Percentiles rank a stretch among this genome's conserved stretches.
phyloP scores from a whole-genome alignment of 2,113 vertebrate species.

The Ictalurus furcatus region DNA sequence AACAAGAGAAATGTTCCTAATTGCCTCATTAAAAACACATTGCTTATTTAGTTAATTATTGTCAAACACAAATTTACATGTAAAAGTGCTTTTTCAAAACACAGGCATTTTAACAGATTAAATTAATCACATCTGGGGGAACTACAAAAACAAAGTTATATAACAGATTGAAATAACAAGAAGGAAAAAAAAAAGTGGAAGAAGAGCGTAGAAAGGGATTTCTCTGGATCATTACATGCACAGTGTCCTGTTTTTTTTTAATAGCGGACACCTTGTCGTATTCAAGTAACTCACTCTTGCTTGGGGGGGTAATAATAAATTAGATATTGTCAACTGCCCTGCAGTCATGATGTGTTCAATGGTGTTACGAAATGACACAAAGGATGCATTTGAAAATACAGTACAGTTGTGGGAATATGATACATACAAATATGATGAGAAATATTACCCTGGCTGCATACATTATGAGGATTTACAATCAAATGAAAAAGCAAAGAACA shows the following conservation, averaged over 20 bases:
- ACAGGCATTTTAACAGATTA: neutral
- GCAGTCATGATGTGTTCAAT: slow-evolving; percentile 77
- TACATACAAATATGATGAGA: slow-evolving; percentile 47
- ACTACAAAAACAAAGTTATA: slow-evolving; percentile 42
- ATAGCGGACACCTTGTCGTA: slow-evolving; percentile 76
- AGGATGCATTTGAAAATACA: slow-evolving; percentile 66
- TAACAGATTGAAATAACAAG: slow-evolving; percentile 29
- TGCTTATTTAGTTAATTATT: neutral
- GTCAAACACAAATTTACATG: neutral
- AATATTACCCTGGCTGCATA: slow-evolving; percentile 62
- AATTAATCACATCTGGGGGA: slow-evolving; percentile 55
- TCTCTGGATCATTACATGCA: slow-evolving; percentile 64
- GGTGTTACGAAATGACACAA: slow-evolving; percentile 57
- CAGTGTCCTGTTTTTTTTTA: slow-evolving; percentile 66
- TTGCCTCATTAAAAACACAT: neutral
- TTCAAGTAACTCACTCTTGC: slow-evolving; percentile 75
- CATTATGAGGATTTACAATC: slow-evolving; percentile 51
- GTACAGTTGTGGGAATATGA: slow-evolving; percentile 57
- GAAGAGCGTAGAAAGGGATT: slow-evolving; percentile 42
- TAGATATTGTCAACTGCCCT: slow-evolving; percentile 82
- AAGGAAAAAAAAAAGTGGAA: slow-evolving; percentile 33
- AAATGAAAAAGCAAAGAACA: slow-evolving; percentile 48
- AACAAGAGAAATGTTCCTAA: neutral
- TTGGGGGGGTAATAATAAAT: slow-evolving; percentile 78
- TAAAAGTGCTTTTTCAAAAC: neutral